Evolutionary conservation across 2,797 vertebrate genomes (phyloP), one percentile per base, ranked within the genome.

Genomic region (Myoxocephalus aenaeus): DNA sequence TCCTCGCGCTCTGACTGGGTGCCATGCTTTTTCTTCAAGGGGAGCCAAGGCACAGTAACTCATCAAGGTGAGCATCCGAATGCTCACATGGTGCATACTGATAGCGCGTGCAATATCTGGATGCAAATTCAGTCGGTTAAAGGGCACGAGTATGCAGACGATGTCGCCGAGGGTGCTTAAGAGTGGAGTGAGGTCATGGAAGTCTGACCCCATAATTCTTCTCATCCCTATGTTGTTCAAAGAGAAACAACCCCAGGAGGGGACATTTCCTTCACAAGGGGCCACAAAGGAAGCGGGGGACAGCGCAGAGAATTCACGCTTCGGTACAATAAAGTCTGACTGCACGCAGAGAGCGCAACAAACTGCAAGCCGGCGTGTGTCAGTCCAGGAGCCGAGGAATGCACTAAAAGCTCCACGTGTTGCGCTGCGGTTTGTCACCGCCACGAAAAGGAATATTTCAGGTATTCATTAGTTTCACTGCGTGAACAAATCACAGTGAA

Each of bases 1-100:
- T 11, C 18, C 4, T 85, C 57, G 66, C 74, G 58, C 76, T 22
- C 61, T 69, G 81, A 81, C 86, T n/a, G 80, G 84, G 68, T 77
- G 79, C 69, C 73, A 59, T 69, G 42, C 65, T 70, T 70, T 70
- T 70, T 56, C 58, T 57, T 75, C 65, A 3, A 46, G 70, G 66
- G 77, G 80, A 77, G 76, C 58, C 53, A 5, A 51, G 77, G 78
- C 38, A 38, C 48, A 40, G 3, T 25, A 76, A 68, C 64, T 34
- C 66, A 57, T 68, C 76, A 42, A 32, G n/a, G 57, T n/a, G 70
- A 74, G 7, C 38, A 36, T 65, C 65, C 22, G 1, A 64, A 61
- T 3, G 36, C 54, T 27, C 7, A 0, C 51, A 54, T 2, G 3
- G 65, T 29, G 74, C 79, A 87, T 63, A 63, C 65, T 54, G 65